Conservation (phyloP, 2,797 vertebrate species). For the Liasis olivaceus region DNA sequence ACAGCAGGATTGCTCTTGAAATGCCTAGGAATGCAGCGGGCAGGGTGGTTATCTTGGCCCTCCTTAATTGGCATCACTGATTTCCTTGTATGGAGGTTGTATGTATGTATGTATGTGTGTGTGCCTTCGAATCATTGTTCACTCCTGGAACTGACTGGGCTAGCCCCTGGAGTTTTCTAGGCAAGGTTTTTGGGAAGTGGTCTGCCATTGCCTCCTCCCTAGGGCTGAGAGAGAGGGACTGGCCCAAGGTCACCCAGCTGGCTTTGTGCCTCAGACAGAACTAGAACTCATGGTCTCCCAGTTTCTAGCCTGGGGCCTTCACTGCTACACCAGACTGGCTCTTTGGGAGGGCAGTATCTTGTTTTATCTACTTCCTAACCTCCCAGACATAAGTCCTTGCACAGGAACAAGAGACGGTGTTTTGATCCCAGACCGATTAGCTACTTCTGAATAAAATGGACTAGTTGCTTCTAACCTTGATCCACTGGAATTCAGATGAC, state of each 20-base stretch:
- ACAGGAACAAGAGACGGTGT: conserved; percentile 67
- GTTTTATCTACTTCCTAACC: conserved; percentile 55
- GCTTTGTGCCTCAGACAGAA: no score
- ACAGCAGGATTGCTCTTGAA: not conserved
- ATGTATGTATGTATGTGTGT: not conserved
- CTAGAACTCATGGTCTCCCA: no score
- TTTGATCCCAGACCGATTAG: conserved; percentile 69
- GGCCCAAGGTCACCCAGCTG: no score
- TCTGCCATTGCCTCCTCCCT: no score
- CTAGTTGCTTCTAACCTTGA: conserved; percentile 61
- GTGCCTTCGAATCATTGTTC: not conserved
- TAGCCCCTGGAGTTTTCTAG: no score
- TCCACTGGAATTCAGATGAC: conserved; percentile 70
- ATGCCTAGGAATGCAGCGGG: not conserved
- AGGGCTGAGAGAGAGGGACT: no score
- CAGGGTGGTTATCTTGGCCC: not conserved
- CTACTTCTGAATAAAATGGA: conserved; percentile 55
- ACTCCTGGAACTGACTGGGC: no score
- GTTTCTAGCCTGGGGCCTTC: no score
- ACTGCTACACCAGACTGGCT: no score
- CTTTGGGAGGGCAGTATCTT: conserved; percentile 51
- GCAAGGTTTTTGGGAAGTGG: no score
- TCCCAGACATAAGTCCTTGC: conserved; percentile 34
- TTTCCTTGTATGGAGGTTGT: not conserved
- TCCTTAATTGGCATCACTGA: not conserved